Evolutionary conservation across 1,140 invertebrate species (phyloP).

Genomic region (Euura saliciscinereae): DNA sequence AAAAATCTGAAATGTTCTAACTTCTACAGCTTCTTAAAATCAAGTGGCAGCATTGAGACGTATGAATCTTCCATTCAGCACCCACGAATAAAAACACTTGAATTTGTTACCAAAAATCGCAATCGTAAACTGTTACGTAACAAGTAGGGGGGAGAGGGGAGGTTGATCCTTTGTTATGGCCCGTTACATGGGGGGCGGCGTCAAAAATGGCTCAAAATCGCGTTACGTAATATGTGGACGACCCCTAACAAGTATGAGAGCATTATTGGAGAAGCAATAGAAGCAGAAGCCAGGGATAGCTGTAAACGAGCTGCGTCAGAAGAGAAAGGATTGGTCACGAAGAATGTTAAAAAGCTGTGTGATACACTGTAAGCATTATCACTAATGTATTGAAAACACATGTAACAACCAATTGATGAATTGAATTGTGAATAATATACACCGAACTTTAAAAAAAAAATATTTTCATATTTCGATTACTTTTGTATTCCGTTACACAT

Average conservation of each 20-base stretch:
- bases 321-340: constrained; percentile 9
- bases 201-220: too few species aligned
- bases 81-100: too few species aligned
- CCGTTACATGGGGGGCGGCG: too few species aligned
- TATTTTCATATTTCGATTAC: not conserved
- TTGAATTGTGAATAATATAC: not conserved
- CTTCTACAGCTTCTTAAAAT: constrained; percentile 11
- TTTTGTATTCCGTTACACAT: constrained; percentile 1
- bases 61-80: too few species aligned
- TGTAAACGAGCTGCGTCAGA: constrained; percentile 14
- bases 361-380: constrained; percentile 11
- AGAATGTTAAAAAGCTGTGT: constrained; percentile 14
- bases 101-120: too few species aligned
- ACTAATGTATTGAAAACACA: not conserved
- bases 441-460: constrained; percentile 6
- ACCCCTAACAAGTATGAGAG: too few species aligned
- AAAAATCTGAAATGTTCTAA: constrained; percentile 12
- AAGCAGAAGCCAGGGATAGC: constrained; percentile 9
- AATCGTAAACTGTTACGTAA: too few species aligned
- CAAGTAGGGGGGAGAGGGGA: too few species aligned
- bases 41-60: too few species aligned
- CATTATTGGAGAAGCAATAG: constrained; percentile 12
- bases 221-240: too few species aligned
- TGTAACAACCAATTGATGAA: not conserved
- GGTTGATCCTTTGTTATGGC: too few species aligned